Percentiles rank a stretch among this genome's conserved stretches.
phyloP scores from a whole-genome alignment of 2,113 vertebrate species.

The Gnathonemus echidnorhynchus region DNA sequence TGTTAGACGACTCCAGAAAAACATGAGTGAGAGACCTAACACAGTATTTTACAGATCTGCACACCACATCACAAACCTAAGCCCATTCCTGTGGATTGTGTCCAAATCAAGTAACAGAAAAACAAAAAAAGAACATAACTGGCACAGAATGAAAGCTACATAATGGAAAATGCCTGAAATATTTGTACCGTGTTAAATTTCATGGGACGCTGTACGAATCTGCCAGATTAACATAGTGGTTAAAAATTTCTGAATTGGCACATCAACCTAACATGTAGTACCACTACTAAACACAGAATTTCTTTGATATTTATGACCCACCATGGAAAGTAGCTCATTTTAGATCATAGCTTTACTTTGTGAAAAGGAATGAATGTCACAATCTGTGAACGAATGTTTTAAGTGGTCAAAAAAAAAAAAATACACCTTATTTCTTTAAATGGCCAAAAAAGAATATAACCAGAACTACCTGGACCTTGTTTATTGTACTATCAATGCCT shows the following conservation, averaged over 20 bases:
- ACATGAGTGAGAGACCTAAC: constrained; percentile 33
- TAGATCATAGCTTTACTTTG: not conserved
- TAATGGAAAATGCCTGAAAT: constrained; percentile 24
- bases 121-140: constrained; percentile 19
- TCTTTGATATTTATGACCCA: constrained; percentile 23
- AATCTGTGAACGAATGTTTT: not conserved
- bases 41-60: constrained; percentile 36
- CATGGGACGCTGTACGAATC: constrained; percentile 15
- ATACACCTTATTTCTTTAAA: not conserved
- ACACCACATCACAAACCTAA: constrained; percentile 23
- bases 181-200: constrained; percentile 9
- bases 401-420: not conserved
- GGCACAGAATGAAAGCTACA: constrained; percentile 20
- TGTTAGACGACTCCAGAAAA: constrained; percentile 27
- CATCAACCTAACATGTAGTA: constrained; percentile 4
- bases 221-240: not conserved
- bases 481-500: not conserved
- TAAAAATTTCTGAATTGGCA: constrained; percentile 11
- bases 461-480: not conserved
- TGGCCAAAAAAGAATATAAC: not conserved
- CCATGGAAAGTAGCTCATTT: not conserved
- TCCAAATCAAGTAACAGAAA: constrained; percentile 28
- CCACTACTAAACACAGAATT: constrained; percentile 23
- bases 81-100: constrained; percentile 24
- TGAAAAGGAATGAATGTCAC: not conserved